Evolutionary conservation across 1,140 invertebrate species (phyloP), one percentile per base, ranked within the genome.

Genomic region (Globodera ellingtonae): DNA sequence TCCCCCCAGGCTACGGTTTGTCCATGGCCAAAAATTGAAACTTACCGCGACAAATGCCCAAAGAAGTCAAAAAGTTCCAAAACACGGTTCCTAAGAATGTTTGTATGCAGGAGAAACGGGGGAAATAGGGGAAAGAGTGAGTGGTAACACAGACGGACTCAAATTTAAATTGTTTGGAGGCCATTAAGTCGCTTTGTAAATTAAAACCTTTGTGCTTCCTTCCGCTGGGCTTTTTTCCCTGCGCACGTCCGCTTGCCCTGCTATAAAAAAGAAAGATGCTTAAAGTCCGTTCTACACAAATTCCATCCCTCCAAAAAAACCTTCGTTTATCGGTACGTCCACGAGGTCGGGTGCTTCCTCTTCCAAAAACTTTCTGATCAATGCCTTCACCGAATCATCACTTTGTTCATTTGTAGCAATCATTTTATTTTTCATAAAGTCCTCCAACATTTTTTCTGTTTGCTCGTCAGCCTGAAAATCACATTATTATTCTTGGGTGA

Each of bases 391-490:
- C n/a, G 56, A 13, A 15, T 75, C 72, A 48, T 83, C 82, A 24
- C 56, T 48, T 67, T 83, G 79, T 24, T 69, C 79, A 15, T 52
- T 50, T 15, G 72, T n/a, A 18, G 79, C 48, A 47, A 35, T 13
- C 13, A 52, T 10, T 46, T 76, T 59, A 15, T 71, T 83, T 46
- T 66, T 56, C 3, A 56, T 21, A 73, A 71, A 80, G 15, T 85
- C 83, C 18, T 80, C 78, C 9, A 83, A 72, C 35, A 47, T 71
- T 47, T 77, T 81, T 83, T 84, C 50, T 87, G 80, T 48, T 73
- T 87, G 84, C 7, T 87, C 84, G 65, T 88, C 86, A 6, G 79
- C 84, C 85, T 87, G 77, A 69, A 86, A 73, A 65, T 69, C 8
- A 21, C 73, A 50, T 44, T 66, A 46, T 66, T 67, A 80, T 56